Evolutionary conservation across 2,888 invertebrate species (phyloP).

Genomic region (Ctena decussata): DNA sequence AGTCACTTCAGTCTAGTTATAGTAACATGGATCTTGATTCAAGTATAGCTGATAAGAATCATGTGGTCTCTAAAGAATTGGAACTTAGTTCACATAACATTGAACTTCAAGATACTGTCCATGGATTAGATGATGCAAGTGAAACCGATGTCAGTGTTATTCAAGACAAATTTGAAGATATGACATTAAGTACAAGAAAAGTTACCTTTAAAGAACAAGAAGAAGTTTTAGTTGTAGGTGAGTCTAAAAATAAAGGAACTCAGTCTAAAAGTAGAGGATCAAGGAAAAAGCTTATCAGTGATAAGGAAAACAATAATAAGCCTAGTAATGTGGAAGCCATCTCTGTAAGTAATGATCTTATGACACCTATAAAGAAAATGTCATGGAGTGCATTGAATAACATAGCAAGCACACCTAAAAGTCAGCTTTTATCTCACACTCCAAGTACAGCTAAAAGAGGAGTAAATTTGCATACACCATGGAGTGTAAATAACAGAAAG

Average conservation of each 20-base stretch:
- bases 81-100: not conserved
- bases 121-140: not conserved
- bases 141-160: not conserved
- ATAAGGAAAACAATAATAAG: not conserved
- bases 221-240: constrained; percentile 25
- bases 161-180: not conserved
- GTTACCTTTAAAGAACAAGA: constrained; percentile 23
- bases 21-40: not conserved
- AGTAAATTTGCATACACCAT: constrained; percentile 56
- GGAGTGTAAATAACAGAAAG: constrained; percentile 42
- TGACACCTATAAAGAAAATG: not conserved
- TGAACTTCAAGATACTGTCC: not conserved
- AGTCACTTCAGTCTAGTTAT: constrained; percentile 21
- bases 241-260: not conserved
- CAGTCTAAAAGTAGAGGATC: not conserved
- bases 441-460: not conserved
- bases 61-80: not conserved
- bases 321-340: not conserved
- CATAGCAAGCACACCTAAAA: not conserved
- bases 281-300: constrained; percentile 18
- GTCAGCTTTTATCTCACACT: not conserved
- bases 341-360: not conserved
- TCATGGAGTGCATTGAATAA: not conserved
- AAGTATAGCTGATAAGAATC: not conserved
- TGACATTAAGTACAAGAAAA: constrained; percentile 27